Evolutionary conservation across 2,888 invertebrate species (phyloP).

Genomic region (Caenorhabditis sulstoni): DNA sequence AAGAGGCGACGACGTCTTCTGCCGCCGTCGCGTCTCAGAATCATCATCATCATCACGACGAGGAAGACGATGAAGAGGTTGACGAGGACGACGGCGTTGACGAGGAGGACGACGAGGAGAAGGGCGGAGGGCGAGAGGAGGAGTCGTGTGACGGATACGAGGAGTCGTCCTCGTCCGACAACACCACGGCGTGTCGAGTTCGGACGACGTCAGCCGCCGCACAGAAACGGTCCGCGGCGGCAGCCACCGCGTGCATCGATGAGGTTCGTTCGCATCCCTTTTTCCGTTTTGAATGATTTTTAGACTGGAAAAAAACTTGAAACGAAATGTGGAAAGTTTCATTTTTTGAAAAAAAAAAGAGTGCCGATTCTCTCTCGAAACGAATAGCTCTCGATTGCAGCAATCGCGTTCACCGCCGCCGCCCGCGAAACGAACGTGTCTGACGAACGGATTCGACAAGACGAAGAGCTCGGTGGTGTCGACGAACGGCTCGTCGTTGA

Average conservation of each 20-base stretch:
- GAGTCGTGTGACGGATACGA: conserved; percentile 49
- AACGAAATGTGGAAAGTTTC: too few species aligned
- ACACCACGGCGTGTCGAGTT: too few species aligned
- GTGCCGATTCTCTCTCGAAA: conserved; percentile 1
- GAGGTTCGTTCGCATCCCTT: conserved; percentile 43
- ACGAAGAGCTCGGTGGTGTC: conserved; percentile 48
- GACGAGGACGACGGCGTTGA: conserved; percentile 21
- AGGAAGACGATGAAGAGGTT: conserved; percentile 4
- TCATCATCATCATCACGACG: too few species aligned
- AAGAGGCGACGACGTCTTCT: not conserved
- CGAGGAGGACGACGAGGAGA: conserved; percentile 4
- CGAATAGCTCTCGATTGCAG: too few species aligned
- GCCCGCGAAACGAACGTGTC: conserved; percentile 58
- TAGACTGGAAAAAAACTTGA: too few species aligned
- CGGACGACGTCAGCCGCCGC: conserved; percentile 2
- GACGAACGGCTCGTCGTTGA: conserved; percentile 32
- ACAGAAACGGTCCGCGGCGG: conserved; percentile 27
- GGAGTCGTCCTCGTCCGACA: too few species aligned
- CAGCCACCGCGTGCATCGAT: conserved; percentile 29
- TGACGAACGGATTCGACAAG: conserved; percentile 67
- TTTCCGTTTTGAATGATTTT: too few species aligned
- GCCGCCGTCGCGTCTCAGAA: too few species aligned
- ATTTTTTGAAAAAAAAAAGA: too few species aligned
- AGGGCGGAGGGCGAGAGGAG: conserved; percentile 36
- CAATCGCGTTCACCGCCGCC: conserved; percentile 61